Conservation (phyloP, 2,113 vertebrate species). For the Osmerus mordax region DNA sequence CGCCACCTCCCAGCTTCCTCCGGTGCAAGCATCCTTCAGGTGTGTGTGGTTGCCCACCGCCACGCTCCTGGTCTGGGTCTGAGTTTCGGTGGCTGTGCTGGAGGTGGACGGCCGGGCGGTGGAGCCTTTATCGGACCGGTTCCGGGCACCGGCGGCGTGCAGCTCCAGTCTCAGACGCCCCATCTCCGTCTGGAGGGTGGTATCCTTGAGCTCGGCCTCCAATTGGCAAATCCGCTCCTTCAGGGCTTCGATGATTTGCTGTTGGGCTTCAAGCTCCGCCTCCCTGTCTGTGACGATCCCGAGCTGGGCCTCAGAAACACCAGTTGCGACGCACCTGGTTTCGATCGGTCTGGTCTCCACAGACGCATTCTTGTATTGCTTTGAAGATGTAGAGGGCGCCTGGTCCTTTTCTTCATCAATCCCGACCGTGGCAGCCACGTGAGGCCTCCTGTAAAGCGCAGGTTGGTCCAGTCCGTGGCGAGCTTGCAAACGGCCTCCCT, state of each 20-base stretch:
- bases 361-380: conserved; percentile 64
- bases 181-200: conserved; percentile 87
- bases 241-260: conserved; percentile 81
- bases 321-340: conserved; percentile 65
- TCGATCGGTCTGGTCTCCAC: conserved; percentile 67
- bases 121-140: conserved; percentile 78
- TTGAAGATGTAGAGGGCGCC: conserved; percentile 46
- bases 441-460: conserved; percentile 41
- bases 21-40: conserved; percentile 69
- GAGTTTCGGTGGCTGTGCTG: conserved; percentile 71
- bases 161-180: conserved; percentile 87
- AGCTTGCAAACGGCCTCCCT: conserved; percentile 70
- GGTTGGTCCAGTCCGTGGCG: conserved; percentile 33
- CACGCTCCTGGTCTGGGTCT: conserved; percentile 73
- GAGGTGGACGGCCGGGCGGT: conserved; percentile 69
- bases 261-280: conserved; percentile 83
- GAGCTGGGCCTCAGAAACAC: conserved; percentile 81
- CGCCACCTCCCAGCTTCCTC: conserved; percentile 61
- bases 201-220: conserved; percentile 89
- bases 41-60: conserved; percentile 76
- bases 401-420: conserved; percentile 65
- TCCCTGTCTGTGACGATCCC: conserved; percentile 77
- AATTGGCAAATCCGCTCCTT: conserved; percentile 84
- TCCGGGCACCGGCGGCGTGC: conserved; percentile 82
- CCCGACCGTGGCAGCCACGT: conserved; percentile 71